Evolutionary conservation across 2,888 invertebrate species (phyloP).

Genomic region (Machimus atricapillus): DNA sequence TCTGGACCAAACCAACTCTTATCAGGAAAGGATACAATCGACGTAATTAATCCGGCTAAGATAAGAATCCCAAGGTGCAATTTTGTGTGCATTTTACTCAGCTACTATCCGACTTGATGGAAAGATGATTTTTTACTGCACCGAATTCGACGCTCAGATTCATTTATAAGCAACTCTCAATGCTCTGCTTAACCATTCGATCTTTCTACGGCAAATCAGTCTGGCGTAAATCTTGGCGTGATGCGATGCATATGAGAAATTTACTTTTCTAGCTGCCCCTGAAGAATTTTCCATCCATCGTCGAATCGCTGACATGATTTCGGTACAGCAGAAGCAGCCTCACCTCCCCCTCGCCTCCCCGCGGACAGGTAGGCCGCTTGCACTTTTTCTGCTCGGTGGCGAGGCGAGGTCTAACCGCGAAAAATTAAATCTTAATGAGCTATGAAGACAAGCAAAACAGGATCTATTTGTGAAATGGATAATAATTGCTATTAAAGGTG

Average conservation of each 20-base stretch:
- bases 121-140: constrained; percentile 42
- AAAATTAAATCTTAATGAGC: constrained; percentile 14
- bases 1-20: constrained; percentile 65
- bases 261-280: constrained; percentile 11
- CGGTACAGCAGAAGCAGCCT: not conserved
- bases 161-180: constrained; percentile 50
- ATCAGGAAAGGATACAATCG: constrained; percentile 43
- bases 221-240: constrained; percentile 30
- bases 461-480: not conserved
- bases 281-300: constrained; percentile 9
- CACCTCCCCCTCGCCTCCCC: not conserved
- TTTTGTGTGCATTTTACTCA: constrained; percentile 35
- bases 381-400: not conserved
- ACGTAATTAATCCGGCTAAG: constrained; percentile 43
- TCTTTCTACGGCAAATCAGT: constrained; percentile 13
- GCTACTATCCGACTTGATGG: not conserved
- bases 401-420: not conserved
- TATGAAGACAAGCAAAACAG: not conserved
- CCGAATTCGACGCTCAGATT: not conserved
- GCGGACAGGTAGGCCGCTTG: not conserved
- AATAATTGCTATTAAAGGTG: not conserved
- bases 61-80: constrained; percentile 3
- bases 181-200: constrained; percentile 49
- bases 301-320: constrained; percentile 7
- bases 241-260: constrained; percentile 28